A percentile compares a stretch with the other conserved stretches of the same genome.
phyloP scores from a whole-genome alignment of 2,888 invertebrate species.

The Caenorhabditis virilis region DNA sequence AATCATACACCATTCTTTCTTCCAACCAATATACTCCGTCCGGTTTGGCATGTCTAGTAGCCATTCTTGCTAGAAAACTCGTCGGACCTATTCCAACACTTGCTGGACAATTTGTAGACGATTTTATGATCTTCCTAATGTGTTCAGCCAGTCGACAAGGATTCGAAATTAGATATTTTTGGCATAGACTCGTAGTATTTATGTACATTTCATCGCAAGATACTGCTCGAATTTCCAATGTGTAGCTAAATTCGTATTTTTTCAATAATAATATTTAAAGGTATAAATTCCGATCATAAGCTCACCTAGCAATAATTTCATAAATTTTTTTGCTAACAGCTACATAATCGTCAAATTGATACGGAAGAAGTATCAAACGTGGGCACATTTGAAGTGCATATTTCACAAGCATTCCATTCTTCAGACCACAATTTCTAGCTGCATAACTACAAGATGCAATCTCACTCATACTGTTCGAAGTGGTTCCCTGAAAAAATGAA shows the following conservation, averaged over 20 bases:
- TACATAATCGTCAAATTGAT: slow-evolving; percentile 92
- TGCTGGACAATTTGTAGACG: slow-evolving; percentile 84
- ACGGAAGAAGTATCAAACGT: slow-evolving; percentile 83
- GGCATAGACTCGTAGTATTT: slow-evolving; percentile 80
- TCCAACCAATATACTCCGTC: slow-evolving; percentile 83
- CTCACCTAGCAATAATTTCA: slow-evolving; percentile 76
- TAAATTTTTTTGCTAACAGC: slow-evolving; percentile 83
- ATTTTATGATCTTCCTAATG: slow-evolving; percentile 79
- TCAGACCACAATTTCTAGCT: slow-evolving; percentile 84
- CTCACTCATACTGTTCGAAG: slow-evolving; percentile 70
- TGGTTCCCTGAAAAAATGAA: slow-evolving; percentile 30
- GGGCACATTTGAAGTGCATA: slow-evolving; percentile 86
- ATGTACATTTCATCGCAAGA: slow-evolving; percentile 98
- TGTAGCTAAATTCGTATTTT: slow-evolving; percentile 74
- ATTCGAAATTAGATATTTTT: slow-evolving; percentile 54
- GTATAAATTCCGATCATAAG: neutral
- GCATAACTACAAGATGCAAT: slow-evolving; percentile 96
- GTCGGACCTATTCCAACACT: slow-evolving; percentile 85
- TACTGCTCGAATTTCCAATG: slow-evolving; percentile 90
- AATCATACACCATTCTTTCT: slow-evolving; percentile 21
- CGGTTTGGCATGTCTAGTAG: slow-evolving; percentile 91
- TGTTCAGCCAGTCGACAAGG: slow-evolving; percentile 80
- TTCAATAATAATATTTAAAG: too few relatives aligned
- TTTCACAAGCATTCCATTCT: slow-evolving; percentile 91
- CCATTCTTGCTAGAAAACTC: slow-evolving; percentile 84